Evolutionary conservation across 92 coral and sea anemone species (phyloP).

Genomic region (Chrysogorgia sp.): DNA sequence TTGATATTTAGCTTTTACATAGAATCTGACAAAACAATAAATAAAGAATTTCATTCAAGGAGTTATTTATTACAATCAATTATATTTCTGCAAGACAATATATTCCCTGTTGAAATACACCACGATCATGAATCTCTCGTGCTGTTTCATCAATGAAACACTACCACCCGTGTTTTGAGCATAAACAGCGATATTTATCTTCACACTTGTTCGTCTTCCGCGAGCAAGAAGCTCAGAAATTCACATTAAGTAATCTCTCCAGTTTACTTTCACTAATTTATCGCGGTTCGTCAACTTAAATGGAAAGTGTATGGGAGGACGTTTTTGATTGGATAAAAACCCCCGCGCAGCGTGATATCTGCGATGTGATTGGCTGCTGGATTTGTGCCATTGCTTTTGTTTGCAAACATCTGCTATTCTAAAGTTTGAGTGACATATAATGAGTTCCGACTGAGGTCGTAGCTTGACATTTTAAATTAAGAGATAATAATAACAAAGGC

Average conservation of each 20-base stretch:
- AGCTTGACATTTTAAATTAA: conserved; percentile 51
- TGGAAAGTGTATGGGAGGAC: conserved; percentile 1
- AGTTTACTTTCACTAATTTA: conserved; percentile 24
- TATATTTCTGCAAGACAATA: background rate
- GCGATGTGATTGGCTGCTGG: conserved; percentile 19
- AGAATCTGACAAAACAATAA: conserved; percentile 25
- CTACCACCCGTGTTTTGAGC: background rate
- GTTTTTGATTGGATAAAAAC: conserved; percentile 20
- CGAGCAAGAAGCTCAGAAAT: conserved; percentile 1
- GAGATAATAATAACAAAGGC: conserved; percentile 36
- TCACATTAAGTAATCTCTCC: conserved; percentile 15
- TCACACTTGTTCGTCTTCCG: conserved; percentile 1
- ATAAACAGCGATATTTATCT: conserved; percentile 20
- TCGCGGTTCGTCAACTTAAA: conserved; percentile 16
- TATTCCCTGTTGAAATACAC: background rate
- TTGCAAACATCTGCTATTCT: conserved; percentile 46
- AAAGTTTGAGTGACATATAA: conserved; percentile 46
- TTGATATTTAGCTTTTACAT: background rate
- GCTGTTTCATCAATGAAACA: conserved; percentile 26
- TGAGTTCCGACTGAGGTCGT: conserved; percentile 36
- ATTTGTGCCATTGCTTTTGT: conserved; percentile 11
- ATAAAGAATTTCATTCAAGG: conserved; percentile 7
- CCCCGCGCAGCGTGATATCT: conserved; percentile 23
- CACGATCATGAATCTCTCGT: background rate
- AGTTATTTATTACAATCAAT: conserved; percentile 5